These are phyloP conservation scores for Simalia tracyae DNA, from an alignment of 2,797 vertebrate genomes.

Conservation along the genomic window DNA sequence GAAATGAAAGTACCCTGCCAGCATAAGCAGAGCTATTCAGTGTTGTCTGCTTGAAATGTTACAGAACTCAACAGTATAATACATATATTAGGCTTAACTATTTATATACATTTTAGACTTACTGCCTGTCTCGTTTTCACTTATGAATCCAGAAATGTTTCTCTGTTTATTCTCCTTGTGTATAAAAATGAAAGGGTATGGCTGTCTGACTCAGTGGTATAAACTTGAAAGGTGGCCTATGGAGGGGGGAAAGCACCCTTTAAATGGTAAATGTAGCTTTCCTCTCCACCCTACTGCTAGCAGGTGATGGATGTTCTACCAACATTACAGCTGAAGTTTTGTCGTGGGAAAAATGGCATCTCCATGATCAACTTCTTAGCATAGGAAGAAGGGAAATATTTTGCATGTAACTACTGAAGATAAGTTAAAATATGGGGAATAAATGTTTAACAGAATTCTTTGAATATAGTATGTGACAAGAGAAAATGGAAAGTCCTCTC, in stretches of 20 bases:
- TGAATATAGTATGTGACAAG: neutral
- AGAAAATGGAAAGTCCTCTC: neutral
- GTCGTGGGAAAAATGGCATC: neutral
- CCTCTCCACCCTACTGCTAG: neutral
- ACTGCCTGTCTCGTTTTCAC: neutral
- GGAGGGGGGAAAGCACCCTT: neutral
- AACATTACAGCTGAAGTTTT: neutral
- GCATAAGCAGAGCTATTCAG: no score
- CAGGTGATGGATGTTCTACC: neutral
- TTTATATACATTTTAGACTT: neutral
- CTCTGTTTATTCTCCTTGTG: neutral
- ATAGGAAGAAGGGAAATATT: neutral
- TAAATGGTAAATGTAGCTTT: neutral
- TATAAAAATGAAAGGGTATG: neutral
- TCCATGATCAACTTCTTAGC: neutral
- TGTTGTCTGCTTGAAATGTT: neutral
- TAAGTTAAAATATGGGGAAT: neutral
- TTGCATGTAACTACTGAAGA: neutral
- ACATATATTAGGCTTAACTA: no score
- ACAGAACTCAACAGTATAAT: neutral
- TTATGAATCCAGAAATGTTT: neutral
- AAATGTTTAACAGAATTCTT: neutral
- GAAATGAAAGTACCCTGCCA: neutral
- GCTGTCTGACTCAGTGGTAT: neutral
- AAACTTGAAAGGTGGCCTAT: neutral